These are phyloP conservation scores for Macropodus opercularis DNA, from an alignment of 2,797 vertebrate genomes.

Conservation along the genomic window DNA sequence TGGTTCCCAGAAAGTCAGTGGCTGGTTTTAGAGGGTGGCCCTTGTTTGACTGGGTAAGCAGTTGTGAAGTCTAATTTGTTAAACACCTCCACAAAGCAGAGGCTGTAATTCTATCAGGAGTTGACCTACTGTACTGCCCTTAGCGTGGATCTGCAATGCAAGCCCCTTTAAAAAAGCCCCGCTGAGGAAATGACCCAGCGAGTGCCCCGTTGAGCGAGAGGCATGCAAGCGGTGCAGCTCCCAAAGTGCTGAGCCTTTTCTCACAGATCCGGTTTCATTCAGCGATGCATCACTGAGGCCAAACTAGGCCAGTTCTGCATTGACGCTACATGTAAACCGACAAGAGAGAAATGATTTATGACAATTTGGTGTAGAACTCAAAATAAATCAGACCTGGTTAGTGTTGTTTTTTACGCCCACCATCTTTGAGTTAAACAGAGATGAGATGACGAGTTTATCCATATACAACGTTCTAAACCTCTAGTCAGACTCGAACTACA, in stretches of 20 bases:
- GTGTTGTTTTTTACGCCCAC: conserved; percentile 19
- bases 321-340: conserved; percentile 30
- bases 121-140: conserved; percentile 79
- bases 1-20: conserved; percentile 64
- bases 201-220: conserved; percentile 70
- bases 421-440: conserved; percentile 30
- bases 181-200: conserved; percentile 70
- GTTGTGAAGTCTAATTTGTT: conserved; percentile 79
- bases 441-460: conserved; percentile 16
- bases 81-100: conserved; percentile 75
- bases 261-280: conserved; percentile 73
- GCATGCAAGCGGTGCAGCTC: conserved; percentile 70
- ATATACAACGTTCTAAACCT: conserved; percentile 13
- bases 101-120: conserved; percentile 77
- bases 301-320: conserved; percentile 47
- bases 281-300: conserved; percentile 69
- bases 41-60: conserved; percentile 72
- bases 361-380: conserved; percentile 32
- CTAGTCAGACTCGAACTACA: not conserved
- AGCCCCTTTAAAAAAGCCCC: conserved; percentile 63
- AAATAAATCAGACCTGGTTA: conserved; percentile 22
- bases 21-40: conserved; percentile 75
- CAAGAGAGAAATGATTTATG: conserved; percentile 23
- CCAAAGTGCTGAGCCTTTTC: conserved; percentile 63
- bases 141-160: conserved; percentile 64